Base-by-base conservation (phyloP, 2,888 invertebrate species). In the Mechanitis mazaeus region DNA sequence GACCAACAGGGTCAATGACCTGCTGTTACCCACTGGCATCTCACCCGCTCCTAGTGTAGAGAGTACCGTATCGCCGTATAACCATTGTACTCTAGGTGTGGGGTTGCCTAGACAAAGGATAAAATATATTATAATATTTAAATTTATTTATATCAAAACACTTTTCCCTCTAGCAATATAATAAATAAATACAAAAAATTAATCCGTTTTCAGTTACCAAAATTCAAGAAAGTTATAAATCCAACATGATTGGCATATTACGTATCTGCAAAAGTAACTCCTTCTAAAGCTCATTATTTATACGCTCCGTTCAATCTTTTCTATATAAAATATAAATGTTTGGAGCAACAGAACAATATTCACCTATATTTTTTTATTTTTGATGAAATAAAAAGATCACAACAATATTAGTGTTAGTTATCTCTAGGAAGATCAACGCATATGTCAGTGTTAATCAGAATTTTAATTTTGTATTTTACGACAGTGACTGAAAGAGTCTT, bases 61-160 rank as follows among this genome's bases (percentile, higher is more conserved):
- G 6, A 91, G 71, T 1, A 86, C 80, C 38, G 71, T 74, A 55
- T 89, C 89, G 3, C 84, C 87, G 71, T 85, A 85, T 56, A 84
- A 78, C 91, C 91, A 91, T 61, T 87, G 86, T 3, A 91, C 74
- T 70, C 80, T 81, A 12, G 91, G 90, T 7, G 79, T 80, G 6
- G 91, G 91, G 58, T 81, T 83, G 54, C 90, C 90, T 91, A 69
- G 11, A 46, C n/a, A 11, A 5, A 50, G n/a, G 9, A 55, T 38
- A 20, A 7, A 38, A 35, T n/a, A 35, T 7, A 35, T 55, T 55
- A 35, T 28, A 55, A 35, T 20, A 3, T 20, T 20, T 20, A 20
- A 20, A 20, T 20, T 20, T 20, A 20, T 20, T 20, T 20, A 20
- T 20, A 20, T 0, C 20, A 20, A 20, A 20, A 20, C 20, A 20